Conservation (phyloP, 2,113 vertebrate genomes). For the Actinemys pallida region DNA sequence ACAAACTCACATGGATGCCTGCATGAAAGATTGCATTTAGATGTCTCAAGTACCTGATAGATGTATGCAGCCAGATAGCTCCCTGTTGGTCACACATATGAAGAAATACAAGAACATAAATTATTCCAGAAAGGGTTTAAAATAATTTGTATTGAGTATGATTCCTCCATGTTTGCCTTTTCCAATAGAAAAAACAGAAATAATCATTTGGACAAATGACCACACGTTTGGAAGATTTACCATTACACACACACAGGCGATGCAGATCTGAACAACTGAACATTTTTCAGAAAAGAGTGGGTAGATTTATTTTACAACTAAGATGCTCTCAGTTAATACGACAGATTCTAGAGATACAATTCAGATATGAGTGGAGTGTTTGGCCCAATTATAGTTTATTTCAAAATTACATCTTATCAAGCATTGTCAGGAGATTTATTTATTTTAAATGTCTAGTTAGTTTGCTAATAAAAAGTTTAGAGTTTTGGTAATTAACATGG, state of each 20-base stretch:
- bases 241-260: background rate
- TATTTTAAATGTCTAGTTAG: background rate
- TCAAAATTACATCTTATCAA: background rate
- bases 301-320: background rate
- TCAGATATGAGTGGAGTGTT: rapidly evolving
- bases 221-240: background rate
- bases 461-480: background rate
- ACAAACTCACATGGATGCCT: background rate
- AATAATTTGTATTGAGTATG: background rate
- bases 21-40: background rate
- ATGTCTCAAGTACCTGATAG: background rate
- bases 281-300: background rate
- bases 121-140: background rate
- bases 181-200: background rate
- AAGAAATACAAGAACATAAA: background rate
- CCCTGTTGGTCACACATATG: rapidly evolving
- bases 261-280: background rate
- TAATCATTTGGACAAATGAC: background rate
- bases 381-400: background rate
- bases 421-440: background rate
- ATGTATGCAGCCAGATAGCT: rapidly evolving
- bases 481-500: background rate
- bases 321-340: background rate
- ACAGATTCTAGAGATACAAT: background rate
- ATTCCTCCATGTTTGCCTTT: background rate